These are phyloP conservation scores for Sander vitreus DNA, from an alignment of 2,113 vertebrate genomes.

Conservation along the genomic window DNA sequence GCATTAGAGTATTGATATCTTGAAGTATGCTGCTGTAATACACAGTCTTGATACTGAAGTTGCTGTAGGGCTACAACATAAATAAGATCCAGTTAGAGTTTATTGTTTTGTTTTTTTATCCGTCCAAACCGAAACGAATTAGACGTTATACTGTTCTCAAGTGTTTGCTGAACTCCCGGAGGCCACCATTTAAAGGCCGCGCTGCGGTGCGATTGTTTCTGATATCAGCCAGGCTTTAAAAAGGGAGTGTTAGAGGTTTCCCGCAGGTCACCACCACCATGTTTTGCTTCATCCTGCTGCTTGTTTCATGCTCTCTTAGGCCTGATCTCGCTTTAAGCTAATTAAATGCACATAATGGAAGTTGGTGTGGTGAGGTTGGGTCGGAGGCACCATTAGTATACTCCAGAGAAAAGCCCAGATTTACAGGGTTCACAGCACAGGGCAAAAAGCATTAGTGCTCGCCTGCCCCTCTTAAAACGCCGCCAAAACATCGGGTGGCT, in stretches of 20 bases:
- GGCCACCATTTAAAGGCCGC: constrained; percentile 37
- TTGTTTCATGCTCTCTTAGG: constrained; percentile 49
- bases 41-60: background rate
- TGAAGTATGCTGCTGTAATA: background rate
- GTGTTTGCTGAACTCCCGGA: constrained; percentile 37
- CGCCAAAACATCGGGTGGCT: constrained; percentile 34
- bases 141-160: background rate
- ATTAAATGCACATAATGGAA: constrained; percentile 31
- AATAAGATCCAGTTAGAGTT: background rate
- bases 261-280: constrained; percentile 50
- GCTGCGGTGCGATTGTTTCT: constrained; percentile 26
- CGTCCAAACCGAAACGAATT: background rate
- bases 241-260: constrained; percentile 39
- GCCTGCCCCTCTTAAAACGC: background rate
- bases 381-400: background rate
- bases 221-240: constrained; percentile 47
- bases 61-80: background rate
- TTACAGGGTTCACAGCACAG: constrained; percentile 37
- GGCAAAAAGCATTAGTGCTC: constrained; percentile 22
- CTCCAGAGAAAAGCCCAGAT: constrained; percentile 12
- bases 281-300: constrained; percentile 47
- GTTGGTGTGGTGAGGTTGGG: background rate
- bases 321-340: constrained; percentile 42
- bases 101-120: constrained; percentile 3
- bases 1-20: background rate